Conservation (phyloP, 2,888 invertebrate genomes). For the Coenonympha glycerion region DNA sequence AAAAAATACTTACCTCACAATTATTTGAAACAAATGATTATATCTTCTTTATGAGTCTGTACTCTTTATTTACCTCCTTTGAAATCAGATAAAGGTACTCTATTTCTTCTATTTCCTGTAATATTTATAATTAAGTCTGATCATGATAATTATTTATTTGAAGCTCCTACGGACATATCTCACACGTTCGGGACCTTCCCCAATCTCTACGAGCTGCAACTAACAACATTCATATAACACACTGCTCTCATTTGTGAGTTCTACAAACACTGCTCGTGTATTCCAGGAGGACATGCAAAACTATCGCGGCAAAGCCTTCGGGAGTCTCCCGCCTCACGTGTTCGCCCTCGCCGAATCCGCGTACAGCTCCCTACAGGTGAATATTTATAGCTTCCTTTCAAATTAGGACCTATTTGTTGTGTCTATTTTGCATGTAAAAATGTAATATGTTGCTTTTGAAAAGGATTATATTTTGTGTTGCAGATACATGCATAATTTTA, state of each 20-base stretch:
- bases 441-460: not conserved
- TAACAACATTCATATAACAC: too few species aligned
- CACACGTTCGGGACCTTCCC: too few species aligned
- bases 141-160: too few species aligned
- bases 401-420: slow-evolving; percentile 5
- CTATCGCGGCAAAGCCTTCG: slow-evolving; percentile 89
- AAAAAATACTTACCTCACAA: too few species aligned
- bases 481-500: not conserved
- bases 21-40: too few species aligned
- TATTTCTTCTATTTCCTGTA: too few species aligned
- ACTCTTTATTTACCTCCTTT: too few species aligned
- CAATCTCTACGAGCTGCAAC: too few species aligned
- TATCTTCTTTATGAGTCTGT: too few species aligned
- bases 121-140: too few species aligned
- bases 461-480: not conserved
- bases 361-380: slow-evolving; percentile 83
- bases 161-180: too few species aligned
- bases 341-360: slow-evolving; percentile 94
- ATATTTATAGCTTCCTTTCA: slow-evolving; percentile 4
- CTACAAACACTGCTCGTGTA: not conserved
- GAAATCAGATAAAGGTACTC: too few species aligned
- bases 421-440: not conserved
- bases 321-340: slow-evolving; percentile 88
- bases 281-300: slow-evolving; percentile 86
- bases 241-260: not conserved